phyloP scores from a whole-genome alignment of 1,140 invertebrate species.

The Aphaenogaster ashmeadi region DNA sequence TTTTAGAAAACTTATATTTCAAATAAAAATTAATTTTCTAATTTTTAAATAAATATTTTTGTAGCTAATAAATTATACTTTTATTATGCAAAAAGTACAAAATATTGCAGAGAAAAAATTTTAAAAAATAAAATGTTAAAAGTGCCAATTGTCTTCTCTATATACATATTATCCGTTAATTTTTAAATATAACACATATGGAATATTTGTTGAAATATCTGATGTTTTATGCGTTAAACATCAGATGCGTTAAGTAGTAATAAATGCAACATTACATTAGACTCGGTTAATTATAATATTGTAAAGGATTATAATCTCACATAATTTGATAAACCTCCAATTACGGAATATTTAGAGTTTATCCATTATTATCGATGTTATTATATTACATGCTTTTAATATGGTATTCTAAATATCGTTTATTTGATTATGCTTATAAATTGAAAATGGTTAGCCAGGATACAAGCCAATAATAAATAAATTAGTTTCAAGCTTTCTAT shows the following conservation, averaged over 20 bases:
- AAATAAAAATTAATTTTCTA: neutral
- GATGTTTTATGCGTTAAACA: neutral
- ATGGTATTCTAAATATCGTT: neutral
- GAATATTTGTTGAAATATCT: neutral
- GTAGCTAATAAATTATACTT: neutral
- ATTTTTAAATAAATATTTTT: neutral
- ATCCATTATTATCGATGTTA: neutral
- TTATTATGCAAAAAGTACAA: neutral
- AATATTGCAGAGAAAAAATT: neutral
- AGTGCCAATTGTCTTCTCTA: neutral
- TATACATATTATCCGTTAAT: neutral
- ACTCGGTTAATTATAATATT: neutral
- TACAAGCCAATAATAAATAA: neutral
- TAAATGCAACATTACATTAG: neutral
- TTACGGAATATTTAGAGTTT: neutral
- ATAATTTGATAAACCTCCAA: constrained; percentile 8
- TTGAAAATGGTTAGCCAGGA: neutral
- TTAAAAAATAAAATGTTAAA: neutral
- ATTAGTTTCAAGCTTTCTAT: neutral
- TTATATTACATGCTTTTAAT: neutral
- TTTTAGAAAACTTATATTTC: neutral
- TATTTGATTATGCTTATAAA: neutral
- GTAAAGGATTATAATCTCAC: neutral
- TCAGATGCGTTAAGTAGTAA: neutral
- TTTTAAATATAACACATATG: neutral